These are phyloP conservation scores for Sinopyrophorus schimmeli DNA, from an alignment of 2,888 invertebrate genomes.

Conservation along the genomic window DNA sequence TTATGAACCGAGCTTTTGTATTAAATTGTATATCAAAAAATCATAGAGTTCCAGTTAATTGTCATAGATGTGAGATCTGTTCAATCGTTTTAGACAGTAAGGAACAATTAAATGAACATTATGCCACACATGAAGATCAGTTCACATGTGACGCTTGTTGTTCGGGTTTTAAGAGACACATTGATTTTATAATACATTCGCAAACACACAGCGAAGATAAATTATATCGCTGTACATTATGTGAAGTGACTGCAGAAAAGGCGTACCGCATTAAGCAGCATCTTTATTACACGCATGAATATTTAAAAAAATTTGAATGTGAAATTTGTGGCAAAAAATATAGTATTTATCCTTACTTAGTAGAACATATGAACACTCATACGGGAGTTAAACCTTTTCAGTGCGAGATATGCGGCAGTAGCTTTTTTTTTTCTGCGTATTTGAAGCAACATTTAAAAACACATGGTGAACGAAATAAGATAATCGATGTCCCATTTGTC, in stretches of 20 bases:
- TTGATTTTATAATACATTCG: conserved; percentile 6
- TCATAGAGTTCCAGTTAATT: too few species aligned
- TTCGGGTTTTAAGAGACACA: neutral
- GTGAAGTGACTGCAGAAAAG: conserved; percentile 8
- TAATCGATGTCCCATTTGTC: too few species aligned
- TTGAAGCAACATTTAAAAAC: too few species aligned
- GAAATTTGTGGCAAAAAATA: too few species aligned
- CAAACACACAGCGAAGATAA: conserved; percentile 7
- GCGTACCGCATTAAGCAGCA: neutral
- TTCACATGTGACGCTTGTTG: conserved; percentile 9
- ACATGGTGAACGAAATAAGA: too few species aligned
- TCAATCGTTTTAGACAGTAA: neutral
- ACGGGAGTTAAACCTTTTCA: too few species aligned
- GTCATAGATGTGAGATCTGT: conserved; percentile 24
- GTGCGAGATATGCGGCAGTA: too few species aligned
- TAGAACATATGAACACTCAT: too few species aligned
- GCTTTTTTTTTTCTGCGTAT: too few species aligned
- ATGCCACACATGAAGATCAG: conserved; percentile 6
- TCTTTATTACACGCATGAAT: conserved; percentile 3
- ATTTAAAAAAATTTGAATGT: conserved; percentile 3
- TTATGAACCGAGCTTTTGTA: too few species aligned
- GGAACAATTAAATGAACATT: neutral
- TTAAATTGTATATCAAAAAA: too few species aligned
- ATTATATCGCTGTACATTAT: conserved; percentile 10
- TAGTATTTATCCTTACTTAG: too few species aligned